Percentiles rank a stretch among this genome's conserved stretches.
Conservation (phyloP, 2,888 invertebrate genomes). For the Drosophila sordidula region DNA sequence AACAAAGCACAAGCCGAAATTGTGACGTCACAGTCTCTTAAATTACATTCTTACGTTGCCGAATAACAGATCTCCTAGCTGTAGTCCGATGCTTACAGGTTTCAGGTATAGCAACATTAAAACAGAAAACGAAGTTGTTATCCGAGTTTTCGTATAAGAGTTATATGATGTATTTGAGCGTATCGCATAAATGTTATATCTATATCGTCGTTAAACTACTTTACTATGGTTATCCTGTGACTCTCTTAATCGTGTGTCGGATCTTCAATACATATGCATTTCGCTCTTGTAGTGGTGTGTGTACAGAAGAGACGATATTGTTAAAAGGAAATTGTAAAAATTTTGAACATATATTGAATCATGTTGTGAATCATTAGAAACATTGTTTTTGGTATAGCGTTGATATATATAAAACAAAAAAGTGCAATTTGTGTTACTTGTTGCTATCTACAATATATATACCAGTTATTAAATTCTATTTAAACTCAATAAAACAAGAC, state of each 20-base stretch:
- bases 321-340: conserved; percentile 50
- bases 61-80: too few relatives aligned
- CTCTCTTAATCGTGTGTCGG: conserved; percentile 7
- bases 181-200: too few relatives aligned
- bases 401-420: conserved; percentile 33
- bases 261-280: conserved; percentile 32
- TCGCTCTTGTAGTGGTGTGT: conserved; percentile 42
- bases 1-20: too few relatives aligned
- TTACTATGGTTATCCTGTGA: not conserved
- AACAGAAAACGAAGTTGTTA: too few relatives aligned
- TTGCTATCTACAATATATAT: conserved; percentile 73
- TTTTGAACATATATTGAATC: conserved; percentile 60
- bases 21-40: too few relatives aligned
- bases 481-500: conserved; percentile 58
- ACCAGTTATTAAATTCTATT: conserved; percentile 75
- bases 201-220: not conserved
- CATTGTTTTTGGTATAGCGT: conserved; percentile 70
- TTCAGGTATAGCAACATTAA: too few relatives aligned
- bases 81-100: too few relatives aligned
- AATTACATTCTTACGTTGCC: too few relatives aligned
- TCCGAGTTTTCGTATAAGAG: too few relatives aligned
- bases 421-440: conserved; percentile 72
- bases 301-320: conserved; percentile 54
- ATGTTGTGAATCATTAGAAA: conserved; percentile 77
- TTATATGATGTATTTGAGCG: too few relatives aligned